Evolutionary conservation across 2,797 vertebrate genomes (phyloP).

Genomic region (Trematomus bernacchii): DNA sequence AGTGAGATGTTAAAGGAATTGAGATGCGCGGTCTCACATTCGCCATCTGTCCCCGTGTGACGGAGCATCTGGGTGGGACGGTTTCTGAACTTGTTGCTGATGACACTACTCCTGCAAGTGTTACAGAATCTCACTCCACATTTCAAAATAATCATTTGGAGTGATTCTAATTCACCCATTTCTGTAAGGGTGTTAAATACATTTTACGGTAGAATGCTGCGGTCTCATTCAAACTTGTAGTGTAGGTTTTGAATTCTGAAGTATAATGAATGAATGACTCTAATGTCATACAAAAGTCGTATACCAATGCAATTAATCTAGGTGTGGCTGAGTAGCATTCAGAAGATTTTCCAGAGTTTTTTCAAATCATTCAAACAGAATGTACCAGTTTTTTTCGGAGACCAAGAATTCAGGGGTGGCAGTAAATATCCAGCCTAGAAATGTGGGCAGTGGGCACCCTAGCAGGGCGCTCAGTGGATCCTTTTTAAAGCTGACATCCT

Average conservation of each 20-base stretch:
- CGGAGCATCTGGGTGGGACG: conserved; percentile 59
- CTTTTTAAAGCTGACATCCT: conserved; percentile 45
- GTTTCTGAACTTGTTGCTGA: conserved; percentile 49
- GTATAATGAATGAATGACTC: background rate
- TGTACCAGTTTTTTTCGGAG: background rate
- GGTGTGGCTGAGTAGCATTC: background rate
- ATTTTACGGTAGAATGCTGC: background rate
- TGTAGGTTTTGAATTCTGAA: background rate
- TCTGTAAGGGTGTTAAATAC: background rate
- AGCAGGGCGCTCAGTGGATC: conserved; percentile 24
- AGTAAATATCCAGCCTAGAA: conserved; percentile 24
- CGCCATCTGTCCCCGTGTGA: conserved; percentile 75
- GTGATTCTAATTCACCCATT: background rate
- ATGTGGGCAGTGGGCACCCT: conserved; percentile 12
- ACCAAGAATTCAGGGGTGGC: conserved; percentile 28
- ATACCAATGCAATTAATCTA: background rate
- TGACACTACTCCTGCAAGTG: conserved; percentile 33
- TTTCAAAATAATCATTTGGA: background rate
- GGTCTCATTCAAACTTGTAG: background rate
- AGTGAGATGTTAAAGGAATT: conserved; percentile 64
- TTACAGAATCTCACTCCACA: conserved; percentile 26
- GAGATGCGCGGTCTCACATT: conserved; percentile 66
- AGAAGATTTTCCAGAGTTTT: background rate
- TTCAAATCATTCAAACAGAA: background rate
- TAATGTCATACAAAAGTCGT: background rate